These are phyloP conservation scores for Ptilodon capucinus DNA, from an alignment of 2,888 invertebrate species.

Conservation along the genomic window DNA sequence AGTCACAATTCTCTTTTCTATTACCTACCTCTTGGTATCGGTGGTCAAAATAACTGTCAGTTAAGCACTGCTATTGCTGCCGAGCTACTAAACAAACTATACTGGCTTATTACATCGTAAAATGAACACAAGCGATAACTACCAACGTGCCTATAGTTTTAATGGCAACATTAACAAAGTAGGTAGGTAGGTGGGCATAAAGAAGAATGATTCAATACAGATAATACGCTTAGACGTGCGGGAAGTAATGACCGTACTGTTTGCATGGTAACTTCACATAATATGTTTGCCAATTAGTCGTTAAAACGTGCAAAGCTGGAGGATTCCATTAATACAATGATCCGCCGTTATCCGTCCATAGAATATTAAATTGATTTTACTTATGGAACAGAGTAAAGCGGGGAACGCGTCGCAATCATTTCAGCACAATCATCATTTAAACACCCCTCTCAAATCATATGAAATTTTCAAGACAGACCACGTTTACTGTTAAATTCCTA, in stretches of 20 bases:
- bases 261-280: slow-evolving; percentile 40
- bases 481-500: too few species aligned
- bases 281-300: slow-evolving; percentile 23
- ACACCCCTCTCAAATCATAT: too few species aligned
- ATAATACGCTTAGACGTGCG: neutral
- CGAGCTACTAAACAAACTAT: too few species aligned
- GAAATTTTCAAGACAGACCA: too few species aligned
- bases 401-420: neutral
- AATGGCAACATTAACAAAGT: neutral
- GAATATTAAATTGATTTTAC: neutral
- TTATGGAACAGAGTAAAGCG: neutral
- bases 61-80: too few species aligned
- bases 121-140: neutral
- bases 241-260: slow-evolving; percentile 1
- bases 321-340: neutral
- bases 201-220: too few species aligned
- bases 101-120: neutral
- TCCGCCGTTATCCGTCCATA: neutral
- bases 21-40: too few species aligned
- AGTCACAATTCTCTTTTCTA: too few species aligned
- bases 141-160: neutral
- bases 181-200: too few species aligned
- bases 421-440: too few species aligned
- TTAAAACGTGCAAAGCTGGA: neutral
- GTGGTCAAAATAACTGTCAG: too few species aligned